A percentile compares a stretch with the other conserved stretches of the same genome.
Conservation (phyloP, 92 coral and sea anemone genomes). For the Paragorgia papillata region DNA sequence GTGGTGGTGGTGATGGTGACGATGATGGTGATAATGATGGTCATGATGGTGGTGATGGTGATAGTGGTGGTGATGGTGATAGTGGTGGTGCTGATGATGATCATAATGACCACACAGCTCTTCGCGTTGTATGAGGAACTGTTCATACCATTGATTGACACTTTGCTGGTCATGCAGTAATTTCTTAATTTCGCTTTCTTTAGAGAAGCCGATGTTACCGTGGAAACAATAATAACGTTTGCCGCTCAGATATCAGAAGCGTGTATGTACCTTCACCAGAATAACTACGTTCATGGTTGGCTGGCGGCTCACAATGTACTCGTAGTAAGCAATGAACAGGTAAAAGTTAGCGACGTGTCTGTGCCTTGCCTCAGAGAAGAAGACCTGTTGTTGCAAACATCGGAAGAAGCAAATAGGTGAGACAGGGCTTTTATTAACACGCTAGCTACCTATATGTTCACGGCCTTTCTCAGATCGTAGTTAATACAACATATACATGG, state of each 20-base stretch:
- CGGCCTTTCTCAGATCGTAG: too few species aligned
- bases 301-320: conserved; percentile 85
- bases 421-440: not conserved
- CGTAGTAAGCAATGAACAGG: conserved; percentile 63
- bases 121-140: too few species aligned
- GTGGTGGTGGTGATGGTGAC: too few species aligned
- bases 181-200: not conserved
- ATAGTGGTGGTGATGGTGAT: too few species aligned
- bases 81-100: too few species aligned
- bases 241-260: conserved; percentile 93
- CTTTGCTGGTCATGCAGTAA: too few species aligned
- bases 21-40: too few species aligned
- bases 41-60: too few species aligned
- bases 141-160: too few species aligned
- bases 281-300: conserved; percentile 81
- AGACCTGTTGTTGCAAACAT: conserved; percentile 28
- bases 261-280: conserved; percentile 77
- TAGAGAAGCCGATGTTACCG: conserved; percentile 32
- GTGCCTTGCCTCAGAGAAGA: conserved; percentile 39
- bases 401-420: conserved; percentile 11
- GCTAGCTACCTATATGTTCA: not conserved
- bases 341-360: conserved; percentile 78
- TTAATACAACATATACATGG: too few species aligned
- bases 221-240: conserved; percentile 59
- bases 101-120: too few species aligned